Evolutionary conservation across 2,888 invertebrate species (phyloP).

Genomic region (Ellobium chinense): DNA sequence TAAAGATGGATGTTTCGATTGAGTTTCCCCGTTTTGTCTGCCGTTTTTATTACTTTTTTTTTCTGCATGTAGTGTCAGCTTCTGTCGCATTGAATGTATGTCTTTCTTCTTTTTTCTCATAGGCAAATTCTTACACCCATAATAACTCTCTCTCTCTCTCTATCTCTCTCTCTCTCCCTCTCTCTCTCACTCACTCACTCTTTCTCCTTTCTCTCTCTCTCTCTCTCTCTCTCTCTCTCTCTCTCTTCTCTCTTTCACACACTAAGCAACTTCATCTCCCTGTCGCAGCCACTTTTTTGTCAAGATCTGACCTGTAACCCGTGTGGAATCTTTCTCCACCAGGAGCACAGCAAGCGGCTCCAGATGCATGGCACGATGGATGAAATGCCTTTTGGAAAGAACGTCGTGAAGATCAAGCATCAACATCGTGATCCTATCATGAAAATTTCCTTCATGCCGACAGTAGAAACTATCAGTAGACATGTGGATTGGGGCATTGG

Average conservation of each 20-base stretch:
- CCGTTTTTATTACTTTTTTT: too few species aligned
- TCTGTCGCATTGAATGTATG: too few species aligned
- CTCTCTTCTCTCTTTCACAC: constrained; percentile 21
- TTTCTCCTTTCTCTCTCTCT: too few species aligned
- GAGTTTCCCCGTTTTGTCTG: too few species aligned
- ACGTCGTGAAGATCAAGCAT: constrained; percentile 29
- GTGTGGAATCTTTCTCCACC: not conserved
- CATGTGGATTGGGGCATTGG: constrained; percentile 43
- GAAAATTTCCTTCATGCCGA: constrained; percentile 69
- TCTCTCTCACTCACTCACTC: too few species aligned
- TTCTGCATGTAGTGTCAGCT: too few species aligned
- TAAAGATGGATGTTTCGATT: too few species aligned
- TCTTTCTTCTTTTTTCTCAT: too few species aligned
- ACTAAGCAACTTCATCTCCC: not conserved
- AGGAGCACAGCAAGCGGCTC: constrained; percentile 45
- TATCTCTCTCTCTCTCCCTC: too few species aligned
- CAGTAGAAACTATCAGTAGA: constrained; percentile 25
- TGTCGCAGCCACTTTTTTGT: not conserved
- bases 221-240: constrained; percentile 23
- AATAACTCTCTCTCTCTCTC: too few species aligned
- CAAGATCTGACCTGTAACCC: too few species aligned
- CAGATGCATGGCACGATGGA: constrained; percentile 29
- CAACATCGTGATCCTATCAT: constrained; percentile 85
- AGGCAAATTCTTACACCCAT: too few species aligned
- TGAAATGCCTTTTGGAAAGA: constrained; percentile 36